Percentiles rank a stretch among this genome's conserved stretches.
Evolutionary conservation across 2,797 vertebrate species (phyloP).

Genomic region (Muscicapa striata): DNA sequence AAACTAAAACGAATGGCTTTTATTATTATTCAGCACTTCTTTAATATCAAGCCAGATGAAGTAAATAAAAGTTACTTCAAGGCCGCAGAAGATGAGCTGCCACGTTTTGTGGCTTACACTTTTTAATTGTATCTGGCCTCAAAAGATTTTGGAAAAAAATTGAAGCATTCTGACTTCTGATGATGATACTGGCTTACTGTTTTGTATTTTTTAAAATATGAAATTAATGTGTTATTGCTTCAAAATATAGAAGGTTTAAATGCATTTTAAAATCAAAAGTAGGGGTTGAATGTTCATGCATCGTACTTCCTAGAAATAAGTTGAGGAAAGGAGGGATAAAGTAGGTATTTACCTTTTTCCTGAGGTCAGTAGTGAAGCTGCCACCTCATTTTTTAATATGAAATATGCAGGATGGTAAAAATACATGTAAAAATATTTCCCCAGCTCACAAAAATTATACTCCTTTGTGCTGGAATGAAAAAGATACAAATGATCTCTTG

Average conservation of each 20-base stretch:
- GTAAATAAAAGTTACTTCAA: neutral
- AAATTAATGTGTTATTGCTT: neutral
- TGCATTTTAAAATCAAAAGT: neutral
- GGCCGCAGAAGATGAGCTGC: neutral
- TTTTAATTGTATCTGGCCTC: neutral
- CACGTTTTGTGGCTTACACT: neutral
- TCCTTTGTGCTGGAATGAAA: neutral
- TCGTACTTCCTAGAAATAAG: neutral
- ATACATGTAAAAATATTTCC: neutral
- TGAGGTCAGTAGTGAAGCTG: neutral
- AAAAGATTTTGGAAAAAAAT: neutral
- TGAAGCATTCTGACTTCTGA: neutral
- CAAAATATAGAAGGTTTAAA: neutral
- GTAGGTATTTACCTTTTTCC: neutral
- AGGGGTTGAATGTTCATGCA: neutral
- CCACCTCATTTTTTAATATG: neutral
- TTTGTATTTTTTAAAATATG: neutral
- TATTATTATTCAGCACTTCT: neutral
- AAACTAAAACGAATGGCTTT: neutral
- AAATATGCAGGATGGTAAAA: neutral
- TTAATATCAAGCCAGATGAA: neutral
- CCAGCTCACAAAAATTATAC: neutral
- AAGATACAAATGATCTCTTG: neutral
- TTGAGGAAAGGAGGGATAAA: neutral
- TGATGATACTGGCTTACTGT: neutral